phyloP scores from a whole-genome alignment of 2,888 invertebrate genomes.

The Dyspetes luteomarginatus region DNA sequence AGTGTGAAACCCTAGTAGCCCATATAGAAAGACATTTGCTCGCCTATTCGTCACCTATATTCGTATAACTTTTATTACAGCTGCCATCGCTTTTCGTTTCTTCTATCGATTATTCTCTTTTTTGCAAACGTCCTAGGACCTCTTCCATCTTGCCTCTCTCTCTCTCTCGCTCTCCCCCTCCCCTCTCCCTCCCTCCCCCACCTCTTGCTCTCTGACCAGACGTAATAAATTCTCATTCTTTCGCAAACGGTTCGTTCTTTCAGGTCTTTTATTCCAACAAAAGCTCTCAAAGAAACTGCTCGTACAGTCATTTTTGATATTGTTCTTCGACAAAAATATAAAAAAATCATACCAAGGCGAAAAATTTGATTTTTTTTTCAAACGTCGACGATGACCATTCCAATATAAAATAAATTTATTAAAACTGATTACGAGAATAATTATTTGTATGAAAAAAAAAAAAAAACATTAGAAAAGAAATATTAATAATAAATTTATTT shows the following conservation, averaged over 20 bases:
- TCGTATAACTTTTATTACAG: not conserved
- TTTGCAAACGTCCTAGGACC: not conserved
- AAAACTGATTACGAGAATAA: not conserved
- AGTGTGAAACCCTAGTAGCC: not conserved
- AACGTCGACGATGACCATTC: no score
- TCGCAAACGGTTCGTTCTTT: slow-evolving; percentile 7
- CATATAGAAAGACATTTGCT: not conserved
- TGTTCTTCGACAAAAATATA: not conserved
- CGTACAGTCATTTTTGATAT: not conserved
- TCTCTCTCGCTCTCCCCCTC: not conserved
- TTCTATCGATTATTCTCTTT: slow-evolving; percentile 34
- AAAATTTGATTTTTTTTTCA: no score
- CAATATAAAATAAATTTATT: no score
- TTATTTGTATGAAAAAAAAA: not conserved
- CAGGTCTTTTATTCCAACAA: slow-evolving; percentile 25
- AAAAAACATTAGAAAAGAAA: not conserved
- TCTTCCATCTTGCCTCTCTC: no score
- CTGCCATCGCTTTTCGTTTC: slow-evolving; percentile 25
- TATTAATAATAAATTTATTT: not conserved
- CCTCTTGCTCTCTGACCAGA: slow-evolving; percentile 29
- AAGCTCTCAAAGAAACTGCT: not conserved
- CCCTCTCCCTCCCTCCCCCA: not conserved
- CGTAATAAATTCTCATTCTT: slow-evolving; percentile 50
- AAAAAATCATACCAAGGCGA: no score
- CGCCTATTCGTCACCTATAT: not conserved